phyloP scores from a whole-genome alignment of 2,888 invertebrate genomes.

The Priocnemis perturbator region DNA sequence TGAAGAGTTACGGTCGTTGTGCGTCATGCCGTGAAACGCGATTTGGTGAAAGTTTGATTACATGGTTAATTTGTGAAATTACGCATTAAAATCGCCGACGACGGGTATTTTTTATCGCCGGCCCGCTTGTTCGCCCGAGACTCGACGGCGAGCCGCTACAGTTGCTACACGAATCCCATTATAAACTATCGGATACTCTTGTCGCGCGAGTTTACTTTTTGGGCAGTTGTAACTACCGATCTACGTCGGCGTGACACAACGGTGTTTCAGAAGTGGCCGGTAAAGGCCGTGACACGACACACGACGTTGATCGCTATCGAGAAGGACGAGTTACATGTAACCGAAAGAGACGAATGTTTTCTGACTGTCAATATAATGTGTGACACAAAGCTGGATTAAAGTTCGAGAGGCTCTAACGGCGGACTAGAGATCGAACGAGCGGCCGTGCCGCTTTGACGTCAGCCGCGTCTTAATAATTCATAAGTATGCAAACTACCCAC shows the following conservation, averaged over 20 bases:
- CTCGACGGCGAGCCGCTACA: not conserved
- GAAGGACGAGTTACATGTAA: not conserved
- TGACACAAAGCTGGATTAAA: conserved; percentile 58
- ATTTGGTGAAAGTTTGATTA: too few species aligned
- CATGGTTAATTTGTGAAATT: too few species aligned
- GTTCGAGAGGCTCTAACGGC: conserved; percentile 25
- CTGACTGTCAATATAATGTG: conserved; percentile 38
- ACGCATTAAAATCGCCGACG: too few species aligned
- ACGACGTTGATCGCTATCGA: conserved; percentile 1
- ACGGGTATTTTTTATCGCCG: too few species aligned
- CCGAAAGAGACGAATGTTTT: conserved; percentile 45
- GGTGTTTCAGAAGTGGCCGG: not conserved
- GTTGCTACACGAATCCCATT: not conserved
- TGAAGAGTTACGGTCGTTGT: too few species aligned
- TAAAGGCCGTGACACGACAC: not conserved
- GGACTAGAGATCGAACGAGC: conserved; percentile 25
- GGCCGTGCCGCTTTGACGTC: conserved; percentile 24
- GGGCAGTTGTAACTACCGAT: too few species aligned
- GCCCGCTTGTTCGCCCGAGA: too few species aligned
- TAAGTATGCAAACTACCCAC: conserved; percentile 32
- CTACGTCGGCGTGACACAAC: not conserved
- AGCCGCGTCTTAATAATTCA: conserved; percentile 46
- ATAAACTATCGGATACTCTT: too few species aligned
- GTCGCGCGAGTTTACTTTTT: too few species aligned
- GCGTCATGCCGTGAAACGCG: too few species aligned